These are phyloP conservation scores for Chrysomela aeneicollis DNA, from an alignment of 2,888 invertebrate genomes.

Conservation along the genomic window DNA sequence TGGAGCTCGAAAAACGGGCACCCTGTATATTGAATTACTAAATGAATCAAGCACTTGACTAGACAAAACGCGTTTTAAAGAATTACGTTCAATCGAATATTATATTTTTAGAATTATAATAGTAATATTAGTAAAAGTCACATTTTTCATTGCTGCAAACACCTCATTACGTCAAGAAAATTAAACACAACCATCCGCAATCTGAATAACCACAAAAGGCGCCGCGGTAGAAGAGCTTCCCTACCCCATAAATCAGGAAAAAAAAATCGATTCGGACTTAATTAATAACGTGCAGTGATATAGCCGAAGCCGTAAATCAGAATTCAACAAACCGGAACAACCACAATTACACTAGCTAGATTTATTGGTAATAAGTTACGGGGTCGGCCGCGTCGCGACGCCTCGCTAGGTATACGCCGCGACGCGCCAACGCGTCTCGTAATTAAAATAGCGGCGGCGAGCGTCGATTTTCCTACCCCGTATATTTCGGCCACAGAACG, in stretches of 20 bases:
- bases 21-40: too few relatives aligned
- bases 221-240: background rate
- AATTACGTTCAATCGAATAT: too few relatives aligned
- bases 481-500: background rate
- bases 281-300: conserved; percentile 31
- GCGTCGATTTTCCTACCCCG: background rate
- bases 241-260: background rate
- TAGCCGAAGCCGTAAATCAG: conserved; percentile 50
- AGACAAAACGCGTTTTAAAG: too few relatives aligned
- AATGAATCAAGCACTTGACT: too few relatives aligned
- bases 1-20: too few relatives aligned
- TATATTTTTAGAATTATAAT: too few relatives aligned
- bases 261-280: conserved; percentile 31
- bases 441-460: conserved; percentile 16
- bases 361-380: conserved; percentile 56
- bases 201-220: background rate
- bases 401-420: conserved; percentile 16
- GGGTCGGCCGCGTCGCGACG: conserved; percentile 37
- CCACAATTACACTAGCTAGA: conserved; percentile 53
- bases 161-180: too few relatives aligned
- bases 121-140: too few relatives aligned
- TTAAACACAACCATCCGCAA: too few relatives aligned
- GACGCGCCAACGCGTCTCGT: conserved; percentile 4
- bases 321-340: conserved; percentile 50
- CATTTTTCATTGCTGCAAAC: too few relatives aligned